Evolutionary conservation across 1,140 invertebrate genomes (phyloP).

Genomic region (Samia ricini): DNA sequence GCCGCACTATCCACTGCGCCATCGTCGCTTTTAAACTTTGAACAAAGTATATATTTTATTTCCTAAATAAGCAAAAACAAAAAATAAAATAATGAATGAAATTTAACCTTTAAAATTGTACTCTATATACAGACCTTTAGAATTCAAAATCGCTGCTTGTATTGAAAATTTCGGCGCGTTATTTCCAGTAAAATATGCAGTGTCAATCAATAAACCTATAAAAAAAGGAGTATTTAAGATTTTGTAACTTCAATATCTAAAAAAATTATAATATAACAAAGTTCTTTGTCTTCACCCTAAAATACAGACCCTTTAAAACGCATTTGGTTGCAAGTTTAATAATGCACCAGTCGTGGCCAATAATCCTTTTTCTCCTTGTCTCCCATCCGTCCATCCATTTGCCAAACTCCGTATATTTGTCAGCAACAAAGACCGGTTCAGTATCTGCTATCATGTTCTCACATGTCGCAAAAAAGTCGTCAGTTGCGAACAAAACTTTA

Average conservation of each 20-base stretch:
- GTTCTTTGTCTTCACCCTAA: background rate
- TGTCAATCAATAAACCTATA: constrained; percentile 80
- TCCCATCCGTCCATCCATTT: constrained; percentile 89
- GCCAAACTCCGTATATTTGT: constrained; percentile 81
- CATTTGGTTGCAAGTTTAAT: constrained; percentile 80
- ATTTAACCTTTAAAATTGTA: background rate
- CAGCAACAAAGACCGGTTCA: constrained; percentile 79
- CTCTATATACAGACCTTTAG: constrained; percentile 61
- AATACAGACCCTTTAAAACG: constrained; percentile 73
- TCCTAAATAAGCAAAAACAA: no score
- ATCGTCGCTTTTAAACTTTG: no score
- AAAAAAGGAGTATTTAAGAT: constrained; percentile 10
- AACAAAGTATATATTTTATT: no score
- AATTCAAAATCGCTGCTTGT: constrained; percentile 78
- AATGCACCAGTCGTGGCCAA: constrained; percentile 83
- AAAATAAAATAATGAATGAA: no score
- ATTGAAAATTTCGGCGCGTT: constrained; percentile 82
- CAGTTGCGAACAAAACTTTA: constrained; percentile 81
- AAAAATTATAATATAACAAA: background rate
- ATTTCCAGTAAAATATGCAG: constrained; percentile 84
- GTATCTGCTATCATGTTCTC: constrained; percentile 81
- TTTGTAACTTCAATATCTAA: background rate
- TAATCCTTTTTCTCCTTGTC: constrained; percentile 80
- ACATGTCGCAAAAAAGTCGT: constrained; percentile 83
- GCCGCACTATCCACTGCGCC: no score